Evolutionary conservation across 2,113 vertebrate species (phyloP).

Genomic region (Tachycineta bicolor): DNA sequence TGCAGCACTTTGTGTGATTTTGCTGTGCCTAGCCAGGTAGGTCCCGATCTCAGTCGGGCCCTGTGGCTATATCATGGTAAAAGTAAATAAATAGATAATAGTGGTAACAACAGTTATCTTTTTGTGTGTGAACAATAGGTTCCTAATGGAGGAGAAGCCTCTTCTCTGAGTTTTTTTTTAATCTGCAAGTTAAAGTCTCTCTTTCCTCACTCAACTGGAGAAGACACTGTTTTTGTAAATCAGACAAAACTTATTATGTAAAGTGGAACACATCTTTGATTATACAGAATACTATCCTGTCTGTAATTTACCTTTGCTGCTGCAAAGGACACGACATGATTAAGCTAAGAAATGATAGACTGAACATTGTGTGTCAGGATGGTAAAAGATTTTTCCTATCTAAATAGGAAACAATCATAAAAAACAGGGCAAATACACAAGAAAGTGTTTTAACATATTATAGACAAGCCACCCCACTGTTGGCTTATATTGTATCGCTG

Average conservation of each 20-base stretch:
- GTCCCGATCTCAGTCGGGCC: background rate
- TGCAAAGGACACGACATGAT: slow-evolving; percentile 6
- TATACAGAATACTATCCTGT: background rate
- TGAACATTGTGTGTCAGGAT: background rate
- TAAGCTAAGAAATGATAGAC: slow-evolving; percentile 35
- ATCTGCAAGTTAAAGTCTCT: background rate
- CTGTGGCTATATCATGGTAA: background rate
- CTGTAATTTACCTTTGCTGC: slow-evolving; percentile 42
- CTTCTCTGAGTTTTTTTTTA: background rate
- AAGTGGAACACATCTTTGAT: slow-evolving; percentile 40
- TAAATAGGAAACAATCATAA: slow-evolving; percentile 33
- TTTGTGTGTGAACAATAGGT: background rate
- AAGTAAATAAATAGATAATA: background rate
- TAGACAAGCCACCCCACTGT: background rate
- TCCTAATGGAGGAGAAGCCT: background rate
- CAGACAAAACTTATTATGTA: slow-evolving; percentile 2
- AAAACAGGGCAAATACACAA: background rate
- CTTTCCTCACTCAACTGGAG: slow-evolving; percentile 1
- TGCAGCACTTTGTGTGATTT: background rate
- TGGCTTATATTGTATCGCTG: background rate
- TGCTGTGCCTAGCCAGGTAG: background rate
- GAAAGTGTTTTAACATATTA: background rate
- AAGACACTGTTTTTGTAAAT: slow-evolving; percentile 31
- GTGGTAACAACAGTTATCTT: background rate
- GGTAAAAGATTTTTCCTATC: background rate